Base-by-base conservation (phyloP, 2,888 invertebrate genomes). In the Scaptomyza polygonia region DNA sequence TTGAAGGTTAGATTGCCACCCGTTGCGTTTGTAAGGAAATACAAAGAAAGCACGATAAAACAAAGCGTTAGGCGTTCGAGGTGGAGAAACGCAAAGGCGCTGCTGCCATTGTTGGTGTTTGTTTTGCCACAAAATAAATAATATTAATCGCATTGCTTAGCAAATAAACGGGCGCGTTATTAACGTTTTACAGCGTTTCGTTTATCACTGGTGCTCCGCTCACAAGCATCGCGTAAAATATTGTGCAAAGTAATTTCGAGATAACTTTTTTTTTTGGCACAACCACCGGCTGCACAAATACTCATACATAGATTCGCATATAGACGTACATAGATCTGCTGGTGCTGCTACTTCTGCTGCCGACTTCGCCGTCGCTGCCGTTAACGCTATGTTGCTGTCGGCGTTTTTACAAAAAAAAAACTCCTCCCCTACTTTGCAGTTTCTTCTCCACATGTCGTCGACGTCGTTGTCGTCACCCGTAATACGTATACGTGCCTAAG, bases 1-100 rank as follows among this genome's bases (percentile, higher is more conserved):
- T 88, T 89, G 86, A 89, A 89, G 90, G 89, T 89, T 89, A 89
- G 88, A 88, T 80, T 73, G 75, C 66, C 73, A 67, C 73, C 63
- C 79, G 78, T 75, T 82, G 73, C 61, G 67, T 73, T 64, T 68
- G 61, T 58, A 57, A 70, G 61, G 67, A 69, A 63, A 57, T 45
- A 39, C 57, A 51, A 65, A 79, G 84, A 77, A 86, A 81, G 63
- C 53, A 68, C 79, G 85, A 86, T 87, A 86, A 85, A 82, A 81
- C 76, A 86, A 72, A 63, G 53, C 40, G 42, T 18, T 52, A 79
- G 80, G 58, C 67, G 59, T 61, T 72, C 67, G 65, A 39, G 39
- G 30, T 40, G 66, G 49, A 57, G 58, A 67, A 54, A 68, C 52
- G 40, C 25, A 49, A 66, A 65, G 45, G 57, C 67, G 57, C 66